Evolutionary conservation across 2,113 vertebrate genomes (phyloP), one percentile per base, ranked within the genome.

Genomic region (Daphoenositta chrysoptera): DNA sequence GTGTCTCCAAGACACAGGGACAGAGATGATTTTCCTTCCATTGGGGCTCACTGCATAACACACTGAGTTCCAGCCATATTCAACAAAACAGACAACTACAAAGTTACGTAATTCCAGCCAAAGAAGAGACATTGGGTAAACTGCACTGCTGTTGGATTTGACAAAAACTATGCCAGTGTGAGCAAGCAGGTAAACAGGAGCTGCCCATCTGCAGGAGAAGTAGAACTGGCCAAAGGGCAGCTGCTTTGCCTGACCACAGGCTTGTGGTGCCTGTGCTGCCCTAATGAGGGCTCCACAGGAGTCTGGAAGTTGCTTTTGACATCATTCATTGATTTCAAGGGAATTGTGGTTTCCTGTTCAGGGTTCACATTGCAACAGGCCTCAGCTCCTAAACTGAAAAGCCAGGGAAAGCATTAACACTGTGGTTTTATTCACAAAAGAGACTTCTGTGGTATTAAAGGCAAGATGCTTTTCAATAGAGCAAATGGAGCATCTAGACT

Each of bases 121-220:
- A 85, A 75, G 35, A 60, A 35, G 23, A 61, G 16, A 45, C 10
- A n/a, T 4, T 13, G n/a, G 11, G 16, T 20, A 33, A 33, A 18
- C 17, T 60, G 7, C 21, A 44, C 17, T 0, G 1, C 23, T 79
- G 39, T 16, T 50, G 35, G 10, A 68, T 84, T 87, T 89, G 26
- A 35, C 18, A 47, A 9, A 58, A 60, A 33, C 0, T 0, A 58
- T 6, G 31, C 8, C 2, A 3, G 8, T 1, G 0, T 60, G 6
- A 66, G 33, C 44, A 71, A 42, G 15, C 11, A 77, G 39, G 22
- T 42, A 30, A 91, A 68, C 26, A 68, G 44, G 14, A 84, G 23
- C 44, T 64, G 11, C 47, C 31, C 17, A 54, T 50, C 27, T 68
- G 37, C 11, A 20, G 15, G 8, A 73, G 24, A 73, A 70, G 19